Conservation (phyloP, 2,888 invertebrate species). For the Brenthis daphne region DNA sequence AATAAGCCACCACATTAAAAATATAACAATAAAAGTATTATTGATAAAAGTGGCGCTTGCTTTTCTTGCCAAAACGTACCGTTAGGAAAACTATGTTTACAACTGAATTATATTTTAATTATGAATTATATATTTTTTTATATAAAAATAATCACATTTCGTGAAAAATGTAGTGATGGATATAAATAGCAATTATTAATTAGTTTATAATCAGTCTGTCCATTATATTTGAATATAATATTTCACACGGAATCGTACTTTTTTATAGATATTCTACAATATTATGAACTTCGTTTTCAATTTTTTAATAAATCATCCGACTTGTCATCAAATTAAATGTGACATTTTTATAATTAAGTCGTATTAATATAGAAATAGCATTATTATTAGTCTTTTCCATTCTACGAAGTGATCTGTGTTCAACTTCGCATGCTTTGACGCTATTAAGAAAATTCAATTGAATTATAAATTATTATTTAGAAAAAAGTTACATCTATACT, state of each 20-base stretch:
- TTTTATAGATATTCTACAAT: constrained; percentile 17
- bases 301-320: neutral
- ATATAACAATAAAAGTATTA: neutral
- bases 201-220: constrained; percentile 37
- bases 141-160: constrained; percentile 23
- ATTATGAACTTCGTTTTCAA: neutral
- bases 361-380: neutral
- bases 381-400: no score
- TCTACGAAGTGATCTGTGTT: no score
- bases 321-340: neutral
- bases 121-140: constrained; percentile 10
- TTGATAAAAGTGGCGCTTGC: constrained; percentile 13
- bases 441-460: no score
- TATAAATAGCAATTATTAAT: constrained; percentile 27
- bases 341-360: neutral
- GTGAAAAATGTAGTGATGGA: constrained; percentile 17
- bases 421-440: no score
- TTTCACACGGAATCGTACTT: constrained; percentile 1
- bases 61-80: constrained; percentile 27
- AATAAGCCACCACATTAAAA: neutral
- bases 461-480: no score
- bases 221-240: constrained; percentile 23
- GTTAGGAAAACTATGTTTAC: constrained; percentile 8
- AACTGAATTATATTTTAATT: neutral
- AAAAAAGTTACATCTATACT: no score